These are phyloP conservation scores for Drosophila acutilabella DNA, from an alignment of 2,888 invertebrate genomes.

Conservation along the genomic window DNA sequence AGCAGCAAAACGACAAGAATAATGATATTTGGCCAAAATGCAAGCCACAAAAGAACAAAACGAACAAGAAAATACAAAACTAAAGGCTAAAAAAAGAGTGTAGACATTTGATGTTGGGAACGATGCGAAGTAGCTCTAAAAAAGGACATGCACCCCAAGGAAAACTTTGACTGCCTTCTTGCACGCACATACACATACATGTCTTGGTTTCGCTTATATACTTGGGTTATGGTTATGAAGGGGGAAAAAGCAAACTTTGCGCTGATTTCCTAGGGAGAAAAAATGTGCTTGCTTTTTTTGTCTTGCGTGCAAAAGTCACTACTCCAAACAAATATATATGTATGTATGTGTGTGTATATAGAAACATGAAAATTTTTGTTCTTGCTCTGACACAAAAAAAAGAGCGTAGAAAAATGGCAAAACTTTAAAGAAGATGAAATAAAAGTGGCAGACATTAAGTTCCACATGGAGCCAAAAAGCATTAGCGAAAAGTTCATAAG, in stretches of 20 bases:
- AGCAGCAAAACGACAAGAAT: constrained; percentile 79
- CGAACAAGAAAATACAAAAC: constrained; percentile 20
- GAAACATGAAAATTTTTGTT: constrained; percentile 30
- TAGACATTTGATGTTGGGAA: constrained; percentile 30
- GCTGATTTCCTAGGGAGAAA: constrained; percentile 63
- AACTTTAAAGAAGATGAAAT: constrained; percentile 71
- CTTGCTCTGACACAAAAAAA: constrained; percentile 4
- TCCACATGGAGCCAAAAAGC: constrained; percentile 60
- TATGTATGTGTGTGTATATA: constrained; percentile 2
- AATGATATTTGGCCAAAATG: constrained; percentile 75
- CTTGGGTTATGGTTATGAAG: constrained; percentile 45
- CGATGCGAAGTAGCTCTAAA: constrained; percentile 25
- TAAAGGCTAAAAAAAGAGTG: constrained; percentile 27
- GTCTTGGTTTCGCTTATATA: constrained; percentile 70
- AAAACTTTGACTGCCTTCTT: constrained; percentile 70
- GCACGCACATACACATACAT: constrained; percentile 33
- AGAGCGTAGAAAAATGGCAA: constrained; percentile 64
- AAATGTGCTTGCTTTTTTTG: constrained; percentile 18
- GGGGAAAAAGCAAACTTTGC: constrained; percentile 64
- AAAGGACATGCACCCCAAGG: constrained; percentile 61
- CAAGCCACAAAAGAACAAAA: constrained; percentile 56
- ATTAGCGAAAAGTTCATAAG: constrained; percentile 74
- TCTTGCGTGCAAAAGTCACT: constrained; percentile 53
- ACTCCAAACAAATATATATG: constrained; percentile 6
- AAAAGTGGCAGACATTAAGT: constrained; percentile 70